phyloP scores from a whole-genome alignment of 2,113 vertebrate genomes.

The Carassius auratus region DNA sequence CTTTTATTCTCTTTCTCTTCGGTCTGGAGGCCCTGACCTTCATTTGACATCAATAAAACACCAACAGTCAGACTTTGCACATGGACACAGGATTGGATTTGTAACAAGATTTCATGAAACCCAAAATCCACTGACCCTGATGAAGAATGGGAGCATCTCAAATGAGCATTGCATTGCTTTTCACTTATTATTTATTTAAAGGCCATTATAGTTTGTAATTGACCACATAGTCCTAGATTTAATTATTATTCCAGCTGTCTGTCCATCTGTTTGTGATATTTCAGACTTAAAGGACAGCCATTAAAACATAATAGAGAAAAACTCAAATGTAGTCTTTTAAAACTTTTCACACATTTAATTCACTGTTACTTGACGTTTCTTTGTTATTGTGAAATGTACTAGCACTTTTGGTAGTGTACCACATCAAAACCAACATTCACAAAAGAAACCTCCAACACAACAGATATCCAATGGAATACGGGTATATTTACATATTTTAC shows the following conservation, averaged over 20 bases:
- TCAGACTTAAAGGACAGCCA: not conserved
- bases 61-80: conserved; percentile 2
- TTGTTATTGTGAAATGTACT: too few species aligned
- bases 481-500: conserved; percentile 28
- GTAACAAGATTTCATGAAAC: not conserved
- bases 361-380: too few species aligned
- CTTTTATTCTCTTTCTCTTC: not conserved
- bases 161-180: not conserved
- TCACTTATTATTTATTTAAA: not conserved
- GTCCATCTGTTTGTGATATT: not conserved
- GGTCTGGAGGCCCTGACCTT: not conserved
- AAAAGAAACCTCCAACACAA: not conserved
- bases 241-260: not conserved
- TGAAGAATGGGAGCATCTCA: not conserved
- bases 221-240: not conserved
- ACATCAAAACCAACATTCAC: not conserved
- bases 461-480: not conserved
- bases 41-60: conserved; percentile 24
- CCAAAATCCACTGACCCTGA: not conserved
- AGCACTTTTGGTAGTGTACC: not conserved
- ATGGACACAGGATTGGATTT: not conserved
- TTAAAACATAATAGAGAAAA: too few species aligned
- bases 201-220: not conserved
- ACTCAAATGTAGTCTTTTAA: too few species aligned
- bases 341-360: too few species aligned